Evolutionary conservation across 2,888 invertebrate species (phyloP).

Genomic region (Melieria crassipennis): DNA sequence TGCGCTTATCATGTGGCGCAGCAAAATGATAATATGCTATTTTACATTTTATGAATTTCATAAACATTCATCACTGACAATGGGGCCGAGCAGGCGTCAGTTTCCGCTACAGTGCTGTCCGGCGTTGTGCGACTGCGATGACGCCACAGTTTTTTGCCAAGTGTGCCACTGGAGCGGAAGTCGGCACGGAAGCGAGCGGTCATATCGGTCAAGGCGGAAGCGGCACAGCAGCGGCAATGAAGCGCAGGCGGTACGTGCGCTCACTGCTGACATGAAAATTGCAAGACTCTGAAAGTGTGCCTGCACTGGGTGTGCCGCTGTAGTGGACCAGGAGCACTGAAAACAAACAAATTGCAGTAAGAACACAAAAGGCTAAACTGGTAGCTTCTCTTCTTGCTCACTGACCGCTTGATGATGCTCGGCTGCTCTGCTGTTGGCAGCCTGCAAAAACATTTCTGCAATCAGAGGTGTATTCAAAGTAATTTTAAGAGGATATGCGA

Average conservation of each 20-base stretch:
- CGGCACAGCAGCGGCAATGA: neutral
- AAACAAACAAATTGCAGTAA: neutral
- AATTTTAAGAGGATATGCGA: too few species aligned
- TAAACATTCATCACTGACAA: conserved; percentile 41
- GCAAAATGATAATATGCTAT: conserved; percentile 42
- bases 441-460: too few species aligned
- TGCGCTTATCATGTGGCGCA: conserved; percentile 31
- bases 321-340: neutral
- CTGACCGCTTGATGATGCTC: too few species aligned
- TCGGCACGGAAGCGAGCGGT: conserved; percentile 6
- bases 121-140: neutral
- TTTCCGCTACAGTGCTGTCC: neutral
- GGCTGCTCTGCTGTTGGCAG: too few species aligned
- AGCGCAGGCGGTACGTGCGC: neutral
- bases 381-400: too few species aligned
- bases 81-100: neutral
- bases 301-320: neutral
- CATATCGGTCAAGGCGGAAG: conserved; percentile 13
- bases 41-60: conserved; percentile 45
- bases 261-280: neutral
- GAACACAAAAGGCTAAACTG: conserved; percentile 2
- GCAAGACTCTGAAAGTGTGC: neutral
- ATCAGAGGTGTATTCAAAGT: too few species aligned
- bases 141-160: conserved; percentile 13
- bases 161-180: conserved; percentile 24